Evolutionary conservation across 2,113 vertebrate species (phyloP).

Genomic region (Trochalopteron elliotii): DNA sequence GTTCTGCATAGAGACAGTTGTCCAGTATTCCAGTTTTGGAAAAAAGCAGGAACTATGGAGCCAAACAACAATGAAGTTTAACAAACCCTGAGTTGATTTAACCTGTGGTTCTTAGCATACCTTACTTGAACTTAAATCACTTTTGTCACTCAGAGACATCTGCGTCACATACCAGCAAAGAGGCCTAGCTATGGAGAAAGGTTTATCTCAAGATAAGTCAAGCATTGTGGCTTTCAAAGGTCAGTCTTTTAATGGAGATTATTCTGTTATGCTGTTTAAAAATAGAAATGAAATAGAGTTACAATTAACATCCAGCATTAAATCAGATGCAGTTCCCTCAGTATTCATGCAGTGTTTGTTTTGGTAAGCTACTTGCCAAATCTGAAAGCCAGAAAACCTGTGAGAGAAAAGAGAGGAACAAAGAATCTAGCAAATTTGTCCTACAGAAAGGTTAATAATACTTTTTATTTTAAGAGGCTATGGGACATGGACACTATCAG

Average conservation of each 20-base stretch:
- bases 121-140: not conserved
- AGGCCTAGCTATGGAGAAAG: not conserved
- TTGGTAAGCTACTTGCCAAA: slow-evolving; percentile 21
- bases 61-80: not conserved
- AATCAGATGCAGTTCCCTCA: slow-evolving; percentile 40
- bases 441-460: not conserved
- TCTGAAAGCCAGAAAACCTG: not conserved
- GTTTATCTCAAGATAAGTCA: slow-evolving; percentile 23
- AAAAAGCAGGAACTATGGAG: not conserved
- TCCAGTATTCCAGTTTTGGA: not conserved
- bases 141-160: not conserved
- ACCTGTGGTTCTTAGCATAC: not conserved
- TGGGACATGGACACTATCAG: not conserved
- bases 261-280: slow-evolving; percentile 37
- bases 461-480: not conserved
- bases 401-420: not conserved
- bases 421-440: not conserved
- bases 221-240: slow-evolving; percentile 49
- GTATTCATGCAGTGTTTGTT: slow-evolving; percentile 36
- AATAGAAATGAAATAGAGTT: slow-evolving; percentile 44
- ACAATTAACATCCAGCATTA: slow-evolving; percentile 9
- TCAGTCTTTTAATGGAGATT: slow-evolving; percentile 14
- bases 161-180: not conserved
- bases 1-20: not conserved
- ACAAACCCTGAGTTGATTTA: not conserved